Evolutionary conservation across 2,888 invertebrate genomes (phyloP).

Genomic region (Pimpla rufipes): DNA sequence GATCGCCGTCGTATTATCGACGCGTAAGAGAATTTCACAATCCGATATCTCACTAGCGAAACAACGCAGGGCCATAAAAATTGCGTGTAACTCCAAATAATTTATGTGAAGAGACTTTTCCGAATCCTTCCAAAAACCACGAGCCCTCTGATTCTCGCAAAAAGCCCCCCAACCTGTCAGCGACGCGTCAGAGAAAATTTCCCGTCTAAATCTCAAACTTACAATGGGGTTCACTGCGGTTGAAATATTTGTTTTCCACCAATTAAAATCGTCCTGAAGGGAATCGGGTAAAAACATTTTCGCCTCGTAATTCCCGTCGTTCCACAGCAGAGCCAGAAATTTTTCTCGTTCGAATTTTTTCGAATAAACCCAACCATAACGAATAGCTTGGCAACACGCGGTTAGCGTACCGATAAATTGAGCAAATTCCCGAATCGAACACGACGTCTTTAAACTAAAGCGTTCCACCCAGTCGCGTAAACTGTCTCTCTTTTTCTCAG

Average conservation of each 20-base stretch:
- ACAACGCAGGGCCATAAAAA: background rate
- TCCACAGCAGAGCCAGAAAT: background rate
- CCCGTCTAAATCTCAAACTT: background rate
- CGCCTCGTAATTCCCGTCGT: background rate
- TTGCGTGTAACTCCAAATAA: background rate
- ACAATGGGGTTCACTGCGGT: background rate
- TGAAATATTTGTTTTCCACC: background rate
- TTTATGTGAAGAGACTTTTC: background rate
- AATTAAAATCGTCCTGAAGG: background rate
- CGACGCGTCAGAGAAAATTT: too few relatives aligned
- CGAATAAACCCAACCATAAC: too few relatives aligned
- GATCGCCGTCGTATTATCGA: conserved; percentile 73
- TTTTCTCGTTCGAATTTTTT: too few relatives aligned
- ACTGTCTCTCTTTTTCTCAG: too few relatives aligned
- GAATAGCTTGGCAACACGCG: too few relatives aligned
- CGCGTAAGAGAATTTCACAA: conserved; percentile 67
- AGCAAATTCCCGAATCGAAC: too few relatives aligned
- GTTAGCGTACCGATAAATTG: too few relatives aligned
- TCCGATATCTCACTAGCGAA: conserved; percentile 20
- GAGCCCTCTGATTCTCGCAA: too few relatives aligned
- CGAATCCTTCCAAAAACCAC: too few relatives aligned
- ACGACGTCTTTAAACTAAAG: too few relatives aligned
- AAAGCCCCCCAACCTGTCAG: too few relatives aligned
- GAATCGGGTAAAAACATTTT: conserved; percentile 5
- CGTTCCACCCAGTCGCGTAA: too few relatives aligned